phyloP scores from a whole-genome alignment of 2,797 vertebrate genomes.

The Moxostoma hubbsi region DNA sequence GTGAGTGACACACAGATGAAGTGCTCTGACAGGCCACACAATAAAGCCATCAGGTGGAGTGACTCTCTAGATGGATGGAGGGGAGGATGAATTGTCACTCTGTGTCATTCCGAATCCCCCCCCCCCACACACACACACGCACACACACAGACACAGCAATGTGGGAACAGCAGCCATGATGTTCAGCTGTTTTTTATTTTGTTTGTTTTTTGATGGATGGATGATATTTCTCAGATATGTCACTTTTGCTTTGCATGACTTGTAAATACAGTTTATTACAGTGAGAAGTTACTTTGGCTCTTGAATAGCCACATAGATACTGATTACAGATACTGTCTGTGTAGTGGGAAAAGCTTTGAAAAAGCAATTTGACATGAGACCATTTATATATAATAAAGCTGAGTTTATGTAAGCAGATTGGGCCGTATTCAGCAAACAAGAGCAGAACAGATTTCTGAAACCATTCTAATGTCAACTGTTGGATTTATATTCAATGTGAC shows the following conservation, averaged over 20 bases:
- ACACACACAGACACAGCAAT: conserved; percentile 77
- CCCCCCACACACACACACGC: conserved; percentile 63
- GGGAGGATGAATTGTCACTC: conserved; percentile 88
- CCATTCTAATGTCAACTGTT: not conserved
- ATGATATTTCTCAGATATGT: conserved; percentile 23
- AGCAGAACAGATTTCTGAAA: not conserved
- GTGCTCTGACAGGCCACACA: conserved; percentile 91
- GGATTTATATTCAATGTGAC: not conserved
- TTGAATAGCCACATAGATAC: not conserved
- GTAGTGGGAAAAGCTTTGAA: not conserved
- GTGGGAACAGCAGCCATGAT: conserved; percentile 73
- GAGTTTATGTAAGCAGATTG: not conserved
- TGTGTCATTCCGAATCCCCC: conserved; percentile 84
- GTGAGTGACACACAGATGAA: conserved; percentile 86
- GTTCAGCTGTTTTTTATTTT: not conserved
- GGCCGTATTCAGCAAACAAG: not conserved
- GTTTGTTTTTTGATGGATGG: not conserved
- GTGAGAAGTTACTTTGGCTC: not conserved
- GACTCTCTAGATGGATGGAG: conserved; percentile 89
- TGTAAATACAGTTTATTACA: not conserved
- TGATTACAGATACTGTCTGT: conserved; percentile 24
- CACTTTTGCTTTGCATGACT: conserved; percentile 19
- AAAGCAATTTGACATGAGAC: not conserved
- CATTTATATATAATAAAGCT: not conserved
- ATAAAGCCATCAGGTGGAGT: conserved; percentile 91